Evolutionary conservation across 2,797 vertebrate species (phyloP), one percentile per base, ranked within the genome.

Genomic region (Siniperca undulata): DNA sequence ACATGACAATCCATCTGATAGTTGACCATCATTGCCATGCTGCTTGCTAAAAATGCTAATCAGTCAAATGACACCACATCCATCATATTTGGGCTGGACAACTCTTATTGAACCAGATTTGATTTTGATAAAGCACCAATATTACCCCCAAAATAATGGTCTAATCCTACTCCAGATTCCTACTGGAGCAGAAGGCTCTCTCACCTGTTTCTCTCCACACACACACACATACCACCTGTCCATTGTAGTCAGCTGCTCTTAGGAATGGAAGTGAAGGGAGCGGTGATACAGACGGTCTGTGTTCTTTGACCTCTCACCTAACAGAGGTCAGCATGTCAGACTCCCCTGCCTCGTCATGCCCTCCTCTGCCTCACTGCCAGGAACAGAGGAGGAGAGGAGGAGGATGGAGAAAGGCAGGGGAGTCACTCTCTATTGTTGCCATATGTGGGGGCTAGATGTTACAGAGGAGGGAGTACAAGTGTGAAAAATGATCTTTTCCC

Each of bases 341-440:
- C 79, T 66, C 77, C 80, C 69, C 62, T n/a, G 0, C 30, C 14
- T 62, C 10, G 0, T 46, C 38, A 27, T 60, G 53, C 46, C 20
- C 24, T 70, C 73, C 59, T 58, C 56, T 30, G n/a, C 60, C 71
- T 88, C 70, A 70, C 53, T 83, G 69, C 70, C 75, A 70, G 80
- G 48, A 88, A 90, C 36, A 30, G 66, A 58, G 69, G 27, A 70
- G 59, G 16, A 58, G 36, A 61, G 60, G 50, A 77, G 66, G 62
- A 58, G 27, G 62, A 58, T 14, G 67, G 40, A 34, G 68, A 60
- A 64, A 78, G 74, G 77, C 55, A 65, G 69, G 59, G 62, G 82
- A 81, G 80, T 69, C 27, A 2, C 55, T 61, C 38, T 90, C 65
- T 89, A 89, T 91, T 87, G 85, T 71, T 89, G 84, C 84, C 90